These are phyloP conservation scores for Pristionchus exspectatus DNA, from an alignment of 2,888 invertebrate genomes.

Conservation along the genomic window DNA sequence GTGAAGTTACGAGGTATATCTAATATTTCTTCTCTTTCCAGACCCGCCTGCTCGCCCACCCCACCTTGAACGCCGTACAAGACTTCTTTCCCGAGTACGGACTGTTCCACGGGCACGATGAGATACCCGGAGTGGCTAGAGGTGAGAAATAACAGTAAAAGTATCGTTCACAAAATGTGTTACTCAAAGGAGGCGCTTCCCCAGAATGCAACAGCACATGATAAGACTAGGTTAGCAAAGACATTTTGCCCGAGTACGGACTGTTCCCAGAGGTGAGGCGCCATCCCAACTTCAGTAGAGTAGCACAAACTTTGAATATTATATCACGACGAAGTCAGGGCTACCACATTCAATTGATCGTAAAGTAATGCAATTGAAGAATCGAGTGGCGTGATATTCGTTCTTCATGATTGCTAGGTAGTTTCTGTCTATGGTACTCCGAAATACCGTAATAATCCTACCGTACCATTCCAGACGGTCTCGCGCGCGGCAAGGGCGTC, in stretches of 20 bases:
- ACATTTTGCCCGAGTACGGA: constrained; percentile 67
- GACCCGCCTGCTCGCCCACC: constrained; percentile 48
- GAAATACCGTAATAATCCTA: not conserved
- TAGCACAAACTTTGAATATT: too few species aligned
- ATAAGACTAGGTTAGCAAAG: too few species aligned
- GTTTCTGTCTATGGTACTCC: too few species aligned
- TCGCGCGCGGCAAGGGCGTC: not conserved
- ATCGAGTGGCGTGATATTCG: too few species aligned
- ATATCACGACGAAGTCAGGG: too few species aligned
- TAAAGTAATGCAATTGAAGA: too few species aligned
- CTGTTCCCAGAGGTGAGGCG: constrained; percentile 32
- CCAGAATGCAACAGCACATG: too few species aligned
- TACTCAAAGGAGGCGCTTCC: too few species aligned
- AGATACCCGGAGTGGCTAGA: constrained; percentile 63
- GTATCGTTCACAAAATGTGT: too few species aligned
- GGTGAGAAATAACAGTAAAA: not conserved
- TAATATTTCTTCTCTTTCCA: not conserved
- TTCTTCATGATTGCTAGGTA: too few species aligned
- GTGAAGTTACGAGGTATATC: not conserved
- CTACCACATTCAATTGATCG: too few species aligned
- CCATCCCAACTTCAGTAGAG: not conserved
- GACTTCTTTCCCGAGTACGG: constrained; percentile 68
- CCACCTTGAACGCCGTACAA: constrained; percentile 41
- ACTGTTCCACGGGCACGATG: constrained; percentile 60
- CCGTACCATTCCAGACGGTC: not conserved